These are phyloP conservation scores for Fratercula arctica DNA, from an alignment of 2,797 vertebrate species.

Conservation along the genomic window DNA sequence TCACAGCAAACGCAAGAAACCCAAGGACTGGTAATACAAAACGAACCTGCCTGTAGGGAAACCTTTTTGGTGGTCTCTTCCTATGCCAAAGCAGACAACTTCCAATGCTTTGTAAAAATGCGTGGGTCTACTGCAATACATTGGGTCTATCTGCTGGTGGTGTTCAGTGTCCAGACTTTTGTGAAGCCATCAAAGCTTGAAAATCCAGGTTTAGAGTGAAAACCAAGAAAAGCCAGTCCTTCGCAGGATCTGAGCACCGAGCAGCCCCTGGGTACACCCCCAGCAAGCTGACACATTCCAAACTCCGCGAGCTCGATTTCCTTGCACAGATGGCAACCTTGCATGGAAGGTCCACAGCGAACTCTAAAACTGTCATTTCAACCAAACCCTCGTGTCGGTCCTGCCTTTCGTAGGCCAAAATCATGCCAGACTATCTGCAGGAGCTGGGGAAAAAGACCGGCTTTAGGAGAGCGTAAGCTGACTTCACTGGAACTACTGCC, in stretches of 20 bases:
- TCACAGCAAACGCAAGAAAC: neutral
- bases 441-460: constrained; percentile 43
- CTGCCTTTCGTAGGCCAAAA: constrained; percentile 45
- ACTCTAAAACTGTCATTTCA: constrained; percentile 55
- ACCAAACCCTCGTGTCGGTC: constrained; percentile 24
- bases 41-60: fast-evolving
- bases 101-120: fast-evolving
- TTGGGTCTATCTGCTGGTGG: neutral
- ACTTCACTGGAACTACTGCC: constrained; percentile 56
- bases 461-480: constrained; percentile 29
- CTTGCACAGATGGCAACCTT: constrained; percentile 65
- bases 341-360: constrained; percentile 53
- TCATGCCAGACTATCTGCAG: constrained; percentile 46
- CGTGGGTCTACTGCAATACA: neutral
- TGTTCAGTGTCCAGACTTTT: neutral
- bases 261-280: constrained; percentile 5
- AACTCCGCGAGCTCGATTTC: constrained; percentile 8
- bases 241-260: neutral
- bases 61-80: neutral
- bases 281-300: constrained; percentile 42
- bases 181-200: neutral
- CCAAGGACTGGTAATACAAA: neutral
- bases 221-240: neutral
- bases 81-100: neutral
- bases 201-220: neutral